phyloP scores from a whole-genome alignment of 2,888 invertebrate species.

The Erebia palarica region DNA sequence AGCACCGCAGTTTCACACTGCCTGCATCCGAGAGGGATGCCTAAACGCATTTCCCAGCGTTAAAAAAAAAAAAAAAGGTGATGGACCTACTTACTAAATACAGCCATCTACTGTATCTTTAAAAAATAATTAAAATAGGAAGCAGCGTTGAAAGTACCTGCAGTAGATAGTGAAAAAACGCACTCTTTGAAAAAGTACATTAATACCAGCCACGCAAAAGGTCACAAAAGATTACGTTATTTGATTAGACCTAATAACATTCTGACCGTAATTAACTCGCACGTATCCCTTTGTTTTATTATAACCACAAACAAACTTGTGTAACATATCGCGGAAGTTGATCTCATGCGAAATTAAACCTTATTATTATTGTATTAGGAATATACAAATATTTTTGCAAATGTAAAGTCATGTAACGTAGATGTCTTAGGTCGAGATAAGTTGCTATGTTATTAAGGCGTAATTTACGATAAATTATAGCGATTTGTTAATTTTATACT shows the following conservation, averaged over 20 bases:
- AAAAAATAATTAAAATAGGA: neutral
- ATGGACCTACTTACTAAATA: too few relatives aligned
- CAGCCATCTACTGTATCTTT: too few relatives aligned
- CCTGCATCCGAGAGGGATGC: too few relatives aligned
- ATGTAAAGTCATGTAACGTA: slow-evolving; percentile 42
- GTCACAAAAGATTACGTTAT: slow-evolving; percentile 73
- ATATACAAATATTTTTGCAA: neutral
- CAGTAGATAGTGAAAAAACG: slow-evolving; percentile 18
- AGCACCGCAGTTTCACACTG: too few relatives aligned
- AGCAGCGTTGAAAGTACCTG: slow-evolving; percentile 1
- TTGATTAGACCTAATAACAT: slow-evolving; percentile 80
- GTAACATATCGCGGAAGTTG: slow-evolving; percentile 29
- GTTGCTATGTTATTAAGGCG: slow-evolving; percentile 71
- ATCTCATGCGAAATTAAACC: slow-evolving; percentile 46
- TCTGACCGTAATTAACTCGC: slow-evolving; percentile 77
- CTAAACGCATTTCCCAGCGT: too few relatives aligned
- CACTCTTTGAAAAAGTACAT: slow-evolving; percentile 22
- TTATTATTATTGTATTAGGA: slow-evolving; percentile 42
- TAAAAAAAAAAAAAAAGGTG: too few relatives aligned
- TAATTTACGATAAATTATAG: slow-evolving; percentile 76
- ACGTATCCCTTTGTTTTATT: slow-evolving; percentile 79
- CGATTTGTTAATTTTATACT: slow-evolving; percentile 78
- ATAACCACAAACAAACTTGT: slow-evolving; percentile 54
- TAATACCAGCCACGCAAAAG: slow-evolving; percentile 55
- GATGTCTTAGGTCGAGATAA: slow-evolving; percentile 76